Base-by-base conservation (phyloP, 2,113 vertebrate genomes). In the Upupa epops region DNA sequence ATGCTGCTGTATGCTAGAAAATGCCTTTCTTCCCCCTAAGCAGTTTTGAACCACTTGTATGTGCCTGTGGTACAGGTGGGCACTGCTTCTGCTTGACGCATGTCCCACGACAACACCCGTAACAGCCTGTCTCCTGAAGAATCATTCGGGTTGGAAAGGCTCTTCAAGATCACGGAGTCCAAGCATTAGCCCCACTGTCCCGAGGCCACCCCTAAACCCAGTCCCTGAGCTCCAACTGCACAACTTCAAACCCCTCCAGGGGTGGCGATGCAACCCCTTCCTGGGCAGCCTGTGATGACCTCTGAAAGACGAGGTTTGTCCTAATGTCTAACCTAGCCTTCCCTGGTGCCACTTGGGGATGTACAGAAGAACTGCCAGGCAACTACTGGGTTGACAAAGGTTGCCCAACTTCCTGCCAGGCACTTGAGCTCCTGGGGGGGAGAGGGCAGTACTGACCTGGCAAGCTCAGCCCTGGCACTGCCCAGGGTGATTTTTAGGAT, bases 1-100 rank as follows among this genome's bases (percentile, higher is more conserved):
- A 65, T 68, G 26, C 28, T 86, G 61, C 64, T 91, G 61, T 54
- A 72, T 28, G 26, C 46, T 5, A 55, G 63, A 85, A 85, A 87
- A 69, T 28, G 17, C 3, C 21, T 77, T 88, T 74, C 15, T 63
- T 76, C 83, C 40, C 32, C 80, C 36, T 60, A 49, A 78, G 21
- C 42, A 72, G 54, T 60, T 81, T 32, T 71, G 71, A 92, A 86
- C 25, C 17, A 13, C 18, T 91, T 86, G 45, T 3, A 2, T 8
- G 8, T 72, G 79, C 40, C 51, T 0, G 0, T 54, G 24, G 56
- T 86, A 56, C 31, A 49, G 17, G 13, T n/a, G 64, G 11, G 56
- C 34, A 36, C 17, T 49, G 37, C 36, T 83, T 36, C 72, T 65
- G 60, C 21, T 1, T 2, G 20, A 0, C 1, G 21, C 2, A 1